These are phyloP conservation scores for Potamilus streckersoni DNA, from an alignment of 1,140 invertebrate genomes.

Conservation along the genomic window DNA sequence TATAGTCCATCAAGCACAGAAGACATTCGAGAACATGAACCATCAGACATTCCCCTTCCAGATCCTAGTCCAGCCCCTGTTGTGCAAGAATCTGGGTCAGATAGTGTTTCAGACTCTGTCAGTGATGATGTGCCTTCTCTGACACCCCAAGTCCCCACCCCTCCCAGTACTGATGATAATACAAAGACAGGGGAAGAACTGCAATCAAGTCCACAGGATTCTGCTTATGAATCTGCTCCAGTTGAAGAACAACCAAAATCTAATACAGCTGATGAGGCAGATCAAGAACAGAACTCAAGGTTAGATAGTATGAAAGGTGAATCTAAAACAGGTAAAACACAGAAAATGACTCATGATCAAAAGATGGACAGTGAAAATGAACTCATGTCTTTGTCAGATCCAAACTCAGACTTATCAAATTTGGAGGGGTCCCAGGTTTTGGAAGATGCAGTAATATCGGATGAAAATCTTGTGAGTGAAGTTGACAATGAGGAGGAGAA, in stretches of 20 bases:
- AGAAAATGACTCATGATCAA: no score
- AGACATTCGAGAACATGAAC: constrained; percentile 38
- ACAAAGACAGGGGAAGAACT: background rate
- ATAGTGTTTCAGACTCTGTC: constrained; percentile 43
- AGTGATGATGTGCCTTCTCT: constrained; percentile 51
- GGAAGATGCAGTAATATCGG: constrained; percentile 15
- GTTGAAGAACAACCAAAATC: no score
- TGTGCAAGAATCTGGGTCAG: constrained; percentile 35
- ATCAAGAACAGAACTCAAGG: no score
- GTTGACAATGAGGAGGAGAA: constrained; percentile 29
- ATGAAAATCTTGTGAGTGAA: constrained; percentile 24
- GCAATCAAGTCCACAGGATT: no score
- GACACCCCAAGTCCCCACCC: constrained; percentile 50
- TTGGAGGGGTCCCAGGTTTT: no score
- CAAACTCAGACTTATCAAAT: no score
- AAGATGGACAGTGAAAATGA: no score
- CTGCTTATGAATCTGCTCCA: no score
- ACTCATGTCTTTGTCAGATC: no score
- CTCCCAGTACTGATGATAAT: constrained; percentile 29
- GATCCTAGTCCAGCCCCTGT: constrained; percentile 44
- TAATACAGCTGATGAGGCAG: no score
- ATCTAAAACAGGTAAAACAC: no score
- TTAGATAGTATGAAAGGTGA: no score
- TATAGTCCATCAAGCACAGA: constrained; percentile 39
- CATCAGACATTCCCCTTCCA: constrained; percentile 34